Conservation (phyloP, 2,888 invertebrate genomes). For the Apodemia duryi region DNA sequence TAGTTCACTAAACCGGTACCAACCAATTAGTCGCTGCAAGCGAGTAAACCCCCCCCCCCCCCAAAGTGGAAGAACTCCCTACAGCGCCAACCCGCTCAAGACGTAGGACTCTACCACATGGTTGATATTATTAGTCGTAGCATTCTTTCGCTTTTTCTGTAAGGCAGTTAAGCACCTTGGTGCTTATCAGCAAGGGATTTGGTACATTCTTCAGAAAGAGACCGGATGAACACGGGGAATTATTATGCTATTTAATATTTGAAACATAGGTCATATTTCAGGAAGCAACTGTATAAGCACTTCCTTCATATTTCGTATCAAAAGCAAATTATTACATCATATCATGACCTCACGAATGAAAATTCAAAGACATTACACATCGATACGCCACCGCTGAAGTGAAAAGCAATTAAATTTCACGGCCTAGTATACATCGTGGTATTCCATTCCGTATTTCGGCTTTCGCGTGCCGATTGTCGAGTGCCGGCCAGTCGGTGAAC, state of each 20-base stretch:
- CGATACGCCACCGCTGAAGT: slow-evolving; percentile 1
- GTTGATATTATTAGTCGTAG: no score
- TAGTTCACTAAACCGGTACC: no score
- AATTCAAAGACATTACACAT: slow-evolving; percentile 4
- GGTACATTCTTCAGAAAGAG: not conserved
- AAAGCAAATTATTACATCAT: not conserved
- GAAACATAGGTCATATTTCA: no score
- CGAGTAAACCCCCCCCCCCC: no score
- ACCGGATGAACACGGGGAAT: not conserved
- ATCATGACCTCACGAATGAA: not conserved
- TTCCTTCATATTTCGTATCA: not conserved
- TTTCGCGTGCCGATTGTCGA: slow-evolving; percentile 6
- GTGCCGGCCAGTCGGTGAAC: slow-evolving; percentile 10
- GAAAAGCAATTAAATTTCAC: slow-evolving; percentile 13
- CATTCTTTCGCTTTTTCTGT: not conserved
- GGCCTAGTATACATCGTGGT: slow-evolving; percentile 9
- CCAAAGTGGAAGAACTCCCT: no score
- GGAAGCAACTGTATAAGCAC: not conserved
- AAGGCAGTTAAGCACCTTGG: no score
- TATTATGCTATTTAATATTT: no score
- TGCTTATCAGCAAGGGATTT: not conserved
- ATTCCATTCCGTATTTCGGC: not conserved
- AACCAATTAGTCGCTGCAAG: no score
- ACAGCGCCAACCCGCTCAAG: no score
- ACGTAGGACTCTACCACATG: no score